These are phyloP conservation scores for Sebastes reedi DNA, from an alignment of 2,797 vertebrate species.

Conservation along the genomic window DNA sequence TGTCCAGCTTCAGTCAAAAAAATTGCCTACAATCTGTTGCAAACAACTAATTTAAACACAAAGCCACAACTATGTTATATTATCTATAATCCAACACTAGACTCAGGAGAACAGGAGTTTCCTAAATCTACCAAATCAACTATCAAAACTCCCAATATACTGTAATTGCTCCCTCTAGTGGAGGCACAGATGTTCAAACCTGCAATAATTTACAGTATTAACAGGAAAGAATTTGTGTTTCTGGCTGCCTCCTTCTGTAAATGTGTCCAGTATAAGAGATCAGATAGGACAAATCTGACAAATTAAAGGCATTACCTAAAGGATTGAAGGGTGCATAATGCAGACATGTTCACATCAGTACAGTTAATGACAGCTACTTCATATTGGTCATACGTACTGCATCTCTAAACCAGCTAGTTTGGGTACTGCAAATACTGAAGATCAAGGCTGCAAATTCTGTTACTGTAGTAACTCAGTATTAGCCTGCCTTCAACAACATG, in stretches of 20 bases:
- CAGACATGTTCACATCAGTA: background rate
- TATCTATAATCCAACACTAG: background rate
- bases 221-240: background rate
- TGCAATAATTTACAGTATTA: background rate
- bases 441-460: background rate
- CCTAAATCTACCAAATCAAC: background rate
- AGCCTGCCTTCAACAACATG: background rate
- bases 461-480: background rate
- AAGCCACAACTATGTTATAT: background rate
- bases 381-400: background rate
- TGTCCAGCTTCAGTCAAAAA: background rate
- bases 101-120: background rate
- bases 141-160: background rate
- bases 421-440: background rate
- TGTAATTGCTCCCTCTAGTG: conserved; percentile 10
- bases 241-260: background rate
- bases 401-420: background rate
- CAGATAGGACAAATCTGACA: background rate
- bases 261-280: background rate
- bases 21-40: background rate
- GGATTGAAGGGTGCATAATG: background rate
- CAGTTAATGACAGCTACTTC: background rate
- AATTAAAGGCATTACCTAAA: background rate
- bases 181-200: background rate
- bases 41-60: background rate